Evolutionary conservation across 1,140 invertebrate genomes (phyloP), one percentile per base, ranked within the genome.

Genomic region (Bursaphelenchus mucronatus): DNA sequence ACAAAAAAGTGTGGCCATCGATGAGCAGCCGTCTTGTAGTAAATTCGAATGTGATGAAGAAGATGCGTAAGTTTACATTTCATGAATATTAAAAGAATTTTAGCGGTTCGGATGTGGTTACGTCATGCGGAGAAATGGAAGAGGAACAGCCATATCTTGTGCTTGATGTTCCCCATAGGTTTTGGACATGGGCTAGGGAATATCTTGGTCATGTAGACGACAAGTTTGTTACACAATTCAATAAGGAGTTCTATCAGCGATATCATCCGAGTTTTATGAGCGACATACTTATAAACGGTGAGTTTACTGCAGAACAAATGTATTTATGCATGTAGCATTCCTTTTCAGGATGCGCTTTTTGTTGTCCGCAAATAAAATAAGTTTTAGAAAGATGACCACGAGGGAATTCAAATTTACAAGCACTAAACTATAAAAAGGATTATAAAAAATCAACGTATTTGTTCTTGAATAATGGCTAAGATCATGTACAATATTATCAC

Each of bases 131-230:
- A 49, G 70, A 71, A 13, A 55, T 68, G 3, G 70, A 71, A 6
- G 51, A 55, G 13, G 54, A 46, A 17, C 51, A 70, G 15, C 72
- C 70, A n/a, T 40, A 69, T 15, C 45, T 39, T 50, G 57, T 74
- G 51, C 54, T 69, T 41, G 70, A 71, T 40, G 52, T 71, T 57
- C 70, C 70, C 30, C 62, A 56, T 9, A 67, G 72, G 8, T 71
- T 71, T 61, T 71, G 70, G 69, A 71, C 55, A 41, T 71, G 70
- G 70, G 55, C 71, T 9, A 47, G 70, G 43, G 72, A 70, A 51
- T 71, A 55, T 44, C 11, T 39, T n/a, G 39, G 65, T 61, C 40
- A 40, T 47, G 11, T 67, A 44, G 57, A 59, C 41, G 57, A 45
- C 11, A 59, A 59, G 57, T 59, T 59, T 39, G 13, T 59, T n/a